phyloP scores from a whole-genome alignment of 2,797 vertebrate species.

The Momotus momota region DNA sequence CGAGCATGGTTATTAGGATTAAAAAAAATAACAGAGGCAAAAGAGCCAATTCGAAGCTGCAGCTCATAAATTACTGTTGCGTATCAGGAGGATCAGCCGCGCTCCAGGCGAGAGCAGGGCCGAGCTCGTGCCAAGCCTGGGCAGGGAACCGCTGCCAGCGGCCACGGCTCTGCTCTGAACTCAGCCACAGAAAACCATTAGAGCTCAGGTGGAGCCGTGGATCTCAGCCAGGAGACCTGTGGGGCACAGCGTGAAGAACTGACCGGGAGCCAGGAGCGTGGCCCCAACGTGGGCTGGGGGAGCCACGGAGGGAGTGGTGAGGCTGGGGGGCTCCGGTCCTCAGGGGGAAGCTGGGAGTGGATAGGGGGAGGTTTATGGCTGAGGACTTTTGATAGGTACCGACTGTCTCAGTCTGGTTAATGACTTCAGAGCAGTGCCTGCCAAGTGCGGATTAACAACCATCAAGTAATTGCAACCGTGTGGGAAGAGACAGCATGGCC shows the following conservation, averaged over 20 bases:
- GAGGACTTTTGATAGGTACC: background rate
- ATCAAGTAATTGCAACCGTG: background rate
- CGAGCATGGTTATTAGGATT: background rate
- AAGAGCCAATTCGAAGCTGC: background rate
- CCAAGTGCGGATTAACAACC: background rate
- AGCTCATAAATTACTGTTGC: background rate
- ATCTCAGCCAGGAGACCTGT: background rate
- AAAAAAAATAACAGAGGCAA: background rate
- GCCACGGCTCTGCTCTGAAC: too few relatives aligned
- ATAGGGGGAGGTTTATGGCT: background rate
- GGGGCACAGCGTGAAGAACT: background rate
- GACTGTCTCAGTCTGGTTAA: background rate
- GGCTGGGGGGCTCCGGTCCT: background rate
- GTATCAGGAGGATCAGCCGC: accelerated
- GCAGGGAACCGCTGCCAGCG: background rate
- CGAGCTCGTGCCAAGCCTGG: background rate
- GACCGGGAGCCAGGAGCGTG: accelerated
- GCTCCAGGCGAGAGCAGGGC: background rate
- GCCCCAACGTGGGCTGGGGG: too few relatives aligned
- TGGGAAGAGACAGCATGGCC: background rate
- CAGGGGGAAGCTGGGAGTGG: background rate
- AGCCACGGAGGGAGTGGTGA: too few relatives aligned
- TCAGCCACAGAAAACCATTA: conserved; percentile 35
- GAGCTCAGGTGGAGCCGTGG: background rate
- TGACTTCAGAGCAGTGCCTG: background rate